Conservation (phyloP, 92 coral and sea anemone genomes). For the Isaurus tuberculatus region DNA sequence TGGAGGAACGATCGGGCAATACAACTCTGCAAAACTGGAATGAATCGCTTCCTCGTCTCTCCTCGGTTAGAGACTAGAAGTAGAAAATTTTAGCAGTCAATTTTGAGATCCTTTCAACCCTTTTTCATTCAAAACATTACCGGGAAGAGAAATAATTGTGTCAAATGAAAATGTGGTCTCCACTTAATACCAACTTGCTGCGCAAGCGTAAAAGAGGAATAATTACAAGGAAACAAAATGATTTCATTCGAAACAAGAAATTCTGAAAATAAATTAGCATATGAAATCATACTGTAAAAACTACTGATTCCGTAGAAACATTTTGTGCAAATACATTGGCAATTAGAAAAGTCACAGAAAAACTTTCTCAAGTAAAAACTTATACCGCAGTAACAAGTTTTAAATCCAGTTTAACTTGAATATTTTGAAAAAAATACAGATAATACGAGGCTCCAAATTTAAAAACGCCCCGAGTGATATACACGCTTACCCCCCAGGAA, state of each 20-base stretch:
- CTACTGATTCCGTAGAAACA: not conserved
- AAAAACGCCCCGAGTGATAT: too few species aligned
- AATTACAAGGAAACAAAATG: not conserved
- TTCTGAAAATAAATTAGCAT: not conserved
- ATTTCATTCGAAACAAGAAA: not conserved
- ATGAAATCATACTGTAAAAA: not conserved
- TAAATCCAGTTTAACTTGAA: too few species aligned
- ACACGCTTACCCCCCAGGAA: too few species aligned
- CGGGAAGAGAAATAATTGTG: not conserved
- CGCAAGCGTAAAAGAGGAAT: not conserved
- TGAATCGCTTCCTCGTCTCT: slow-evolving; percentile 78
- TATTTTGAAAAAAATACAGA: too few species aligned
- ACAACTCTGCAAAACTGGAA: slow-evolving; percentile 92
- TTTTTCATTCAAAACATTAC: not conserved
- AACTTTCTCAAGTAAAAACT: too few species aligned
- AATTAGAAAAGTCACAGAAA: too few species aligned
- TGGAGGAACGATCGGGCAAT: slow-evolving; percentile 88
- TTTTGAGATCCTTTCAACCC: too few species aligned
- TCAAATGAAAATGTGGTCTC: not conserved
- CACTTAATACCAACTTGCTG: not conserved
- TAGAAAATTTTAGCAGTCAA: not conserved
- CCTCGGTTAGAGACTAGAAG: slow-evolving; percentile 72
- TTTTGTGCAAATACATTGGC: not conserved
- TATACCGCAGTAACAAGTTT: too few species aligned
- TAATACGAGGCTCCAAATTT: too few species aligned